phyloP scores from a whole-genome alignment of 2,113 vertebrate species.

The Solea senegalensis region DNA sequence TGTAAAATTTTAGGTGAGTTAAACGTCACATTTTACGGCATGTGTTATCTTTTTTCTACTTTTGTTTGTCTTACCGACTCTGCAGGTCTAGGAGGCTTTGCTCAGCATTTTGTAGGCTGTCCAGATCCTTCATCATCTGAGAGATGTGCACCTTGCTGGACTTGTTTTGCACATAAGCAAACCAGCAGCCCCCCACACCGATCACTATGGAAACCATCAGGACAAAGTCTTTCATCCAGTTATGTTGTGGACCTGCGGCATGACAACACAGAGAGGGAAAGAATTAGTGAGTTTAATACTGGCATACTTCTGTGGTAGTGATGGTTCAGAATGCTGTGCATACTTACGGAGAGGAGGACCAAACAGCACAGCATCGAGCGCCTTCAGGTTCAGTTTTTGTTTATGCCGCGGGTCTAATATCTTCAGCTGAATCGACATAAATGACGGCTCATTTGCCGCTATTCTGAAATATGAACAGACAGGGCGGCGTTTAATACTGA shows the following conservation, averaged over 20 bases:
- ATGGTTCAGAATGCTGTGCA: background rate
- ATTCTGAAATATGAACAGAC: slow-evolving; percentile 83
- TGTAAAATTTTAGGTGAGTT: no score
- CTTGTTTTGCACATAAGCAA: slow-evolving; percentile 97
- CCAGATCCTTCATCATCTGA: slow-evolving; percentile 99
- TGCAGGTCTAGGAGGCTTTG: slow-evolving; percentile 94
- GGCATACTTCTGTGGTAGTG: background rate
- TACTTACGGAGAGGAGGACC: slow-evolving; percentile 95
- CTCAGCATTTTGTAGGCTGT: slow-evolving; percentile 94
- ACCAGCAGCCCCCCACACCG: slow-evolving; percentile 98
- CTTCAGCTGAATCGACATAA: slow-evolving; percentile 94
- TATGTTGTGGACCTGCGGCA: slow-evolving; percentile 90
- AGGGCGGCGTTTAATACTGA: background rate
- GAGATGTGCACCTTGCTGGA: slow-evolving; percentile 94
- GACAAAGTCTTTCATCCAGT: slow-evolving; percentile 98
- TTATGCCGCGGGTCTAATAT: slow-evolving; percentile 96
- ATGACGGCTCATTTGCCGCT: slow-evolving; percentile 93
- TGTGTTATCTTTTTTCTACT: no score
- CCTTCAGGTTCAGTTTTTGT: slow-evolving; percentile 97
- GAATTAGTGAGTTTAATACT: background rate
- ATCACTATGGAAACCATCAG: slow-evolving; percentile 97
- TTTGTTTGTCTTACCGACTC: slow-evolving; percentile 83
- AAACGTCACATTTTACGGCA: no score
- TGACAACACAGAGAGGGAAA: background rate
- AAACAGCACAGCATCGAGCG: slow-evolving; percentile 96